Conservation (phyloP, 2,113 vertebrate genomes). For the Anarrhichthys ocellatus region DNA sequence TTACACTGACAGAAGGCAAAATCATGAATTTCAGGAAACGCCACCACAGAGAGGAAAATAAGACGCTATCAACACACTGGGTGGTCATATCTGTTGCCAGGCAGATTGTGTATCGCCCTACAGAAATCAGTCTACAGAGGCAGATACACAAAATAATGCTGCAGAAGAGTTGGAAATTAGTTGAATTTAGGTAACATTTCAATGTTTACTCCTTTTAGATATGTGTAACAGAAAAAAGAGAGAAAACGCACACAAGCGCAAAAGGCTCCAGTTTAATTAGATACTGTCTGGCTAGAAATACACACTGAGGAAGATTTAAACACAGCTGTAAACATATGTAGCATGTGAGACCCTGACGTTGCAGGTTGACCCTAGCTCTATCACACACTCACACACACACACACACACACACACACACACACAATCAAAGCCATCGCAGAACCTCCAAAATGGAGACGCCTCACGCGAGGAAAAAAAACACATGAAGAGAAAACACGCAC, state of each 20-base stretch:
- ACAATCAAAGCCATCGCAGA: conserved; percentile 14
- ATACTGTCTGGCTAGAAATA: conserved; percentile 17
- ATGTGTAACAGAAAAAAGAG: no score
- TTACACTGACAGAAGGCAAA: conserved; percentile 1
- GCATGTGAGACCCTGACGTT: neutral
- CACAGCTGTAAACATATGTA: conserved; percentile 6
- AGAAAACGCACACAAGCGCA: no score
- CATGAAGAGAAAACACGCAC: conserved; percentile 13
- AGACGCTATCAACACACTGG: neutral
- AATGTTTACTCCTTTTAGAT: neutral
- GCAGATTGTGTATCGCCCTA: neutral
- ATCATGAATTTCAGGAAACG: conserved; percentile 21
- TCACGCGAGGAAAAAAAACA: neutral
- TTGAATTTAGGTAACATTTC: neutral
- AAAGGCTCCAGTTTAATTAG: conserved; percentile 1
- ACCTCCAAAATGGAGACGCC: conserved; percentile 21
- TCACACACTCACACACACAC: neutral
- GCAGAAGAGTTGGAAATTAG: neutral
- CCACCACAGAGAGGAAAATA: conserved; percentile 4
- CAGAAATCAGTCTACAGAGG: neutral
- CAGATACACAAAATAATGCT: neutral
- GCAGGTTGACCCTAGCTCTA: neutral
- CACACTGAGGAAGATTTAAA: conserved; percentile 19
- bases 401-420: neutral
- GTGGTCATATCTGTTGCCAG: conserved; percentile 18